phyloP scores from a whole-genome alignment of 2,888 invertebrate species.

The Meliscaeva auricollis region DNA sequence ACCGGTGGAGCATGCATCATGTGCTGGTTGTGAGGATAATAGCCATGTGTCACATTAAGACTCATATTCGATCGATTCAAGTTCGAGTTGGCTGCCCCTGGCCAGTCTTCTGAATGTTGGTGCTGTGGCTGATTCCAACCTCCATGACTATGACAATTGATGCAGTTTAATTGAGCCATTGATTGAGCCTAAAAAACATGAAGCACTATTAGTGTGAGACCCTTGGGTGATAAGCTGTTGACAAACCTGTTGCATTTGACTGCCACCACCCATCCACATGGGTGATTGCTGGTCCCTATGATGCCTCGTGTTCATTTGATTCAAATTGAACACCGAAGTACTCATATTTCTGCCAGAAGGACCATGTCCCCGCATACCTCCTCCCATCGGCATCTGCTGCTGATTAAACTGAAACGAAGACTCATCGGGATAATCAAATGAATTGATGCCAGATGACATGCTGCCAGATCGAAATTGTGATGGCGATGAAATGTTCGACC shows the following conservation, averaged over 20 bases:
- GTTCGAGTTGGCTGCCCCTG: constrained; percentile 79
- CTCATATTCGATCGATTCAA: constrained; percentile 86
- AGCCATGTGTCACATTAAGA: constrained; percentile 84
- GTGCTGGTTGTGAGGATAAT: constrained; percentile 80
- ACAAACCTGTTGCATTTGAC: constrained; percentile 86
- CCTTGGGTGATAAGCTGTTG: not conserved
- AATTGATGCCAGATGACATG: constrained; percentile 84
- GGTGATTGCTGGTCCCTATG: constrained; percentile 48
- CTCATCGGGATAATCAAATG: constrained; percentile 83
- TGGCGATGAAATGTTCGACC: constrained; percentile 84
- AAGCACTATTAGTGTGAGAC: not conserved
- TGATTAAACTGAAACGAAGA: constrained; percentile 81
- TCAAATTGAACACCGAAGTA: constrained; percentile 86
- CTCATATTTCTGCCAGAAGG: constrained; percentile 82
- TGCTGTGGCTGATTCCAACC: constrained; percentile 79
- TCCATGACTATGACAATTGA: constrained; percentile 85
- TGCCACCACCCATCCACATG: constrained; percentile 78
- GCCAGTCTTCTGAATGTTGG: constrained; percentile 80
- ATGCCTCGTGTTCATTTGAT: constrained; percentile 80
- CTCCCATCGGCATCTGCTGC: constrained; percentile 69
- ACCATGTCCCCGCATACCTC: constrained; percentile 59
- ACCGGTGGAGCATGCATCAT: constrained; percentile 84
- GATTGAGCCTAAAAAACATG: constrained; percentile 87
- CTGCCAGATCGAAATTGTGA: constrained; percentile 84
- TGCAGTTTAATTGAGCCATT: constrained; percentile 88